These are phyloP conservation scores for Achlya flavicornis DNA, from an alignment of 2,888 invertebrate genomes.

Conservation along the genomic window DNA sequence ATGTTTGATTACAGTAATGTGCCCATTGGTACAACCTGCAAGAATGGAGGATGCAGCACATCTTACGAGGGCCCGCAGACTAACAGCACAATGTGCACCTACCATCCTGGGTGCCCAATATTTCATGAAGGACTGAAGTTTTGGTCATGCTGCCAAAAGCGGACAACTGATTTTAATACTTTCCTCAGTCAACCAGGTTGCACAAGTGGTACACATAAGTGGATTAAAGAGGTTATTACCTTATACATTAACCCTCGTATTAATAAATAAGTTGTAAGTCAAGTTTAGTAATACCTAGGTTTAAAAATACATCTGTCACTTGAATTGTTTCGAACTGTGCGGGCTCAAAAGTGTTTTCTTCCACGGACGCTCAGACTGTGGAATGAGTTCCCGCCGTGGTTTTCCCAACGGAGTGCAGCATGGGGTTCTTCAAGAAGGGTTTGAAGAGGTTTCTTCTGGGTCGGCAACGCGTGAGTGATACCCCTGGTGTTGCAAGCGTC, in stretches of 20 bases:
- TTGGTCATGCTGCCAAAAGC: slow-evolving; percentile 97
- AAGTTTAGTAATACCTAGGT: too few relatives aligned
- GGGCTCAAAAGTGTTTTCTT: too few relatives aligned
- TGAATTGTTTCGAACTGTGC: too few relatives aligned
- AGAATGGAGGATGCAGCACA: slow-evolving; percentile 91
- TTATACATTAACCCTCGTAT: slow-evolving; percentile 1
- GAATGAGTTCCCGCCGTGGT: too few relatives aligned
- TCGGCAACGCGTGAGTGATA: too few relatives aligned
- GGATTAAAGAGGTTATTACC: slow-evolving; percentile 88
- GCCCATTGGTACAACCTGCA: slow-evolving; percentile 90
- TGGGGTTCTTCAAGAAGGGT: too few relatives aligned
- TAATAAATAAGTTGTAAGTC: too few relatives aligned
- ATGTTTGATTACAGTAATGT: slow-evolving; percentile 66
- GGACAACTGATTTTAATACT: slow-evolving; percentile 95
- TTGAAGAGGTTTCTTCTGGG: too few relatives aligned
- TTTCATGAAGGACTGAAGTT: slow-evolving; percentile 99
- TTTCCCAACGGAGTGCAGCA: too few relatives aligned
- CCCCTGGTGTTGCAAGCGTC: too few relatives aligned
- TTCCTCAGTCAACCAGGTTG: slow-evolving; percentile 98
- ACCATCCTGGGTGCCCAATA: slow-evolving; percentile 95
- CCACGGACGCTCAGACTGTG: too few relatives aligned
- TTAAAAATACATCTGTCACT: too few relatives aligned
- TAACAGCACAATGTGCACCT: slow-evolving; percentile 86
- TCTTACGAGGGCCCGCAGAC: slow-evolving; percentile 87
- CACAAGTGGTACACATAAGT: slow-evolving; percentile 91